Evolutionary conservation across 2,797 vertebrate species (phyloP).

Genomic region (Spinibarbus caldwelli): DNA sequence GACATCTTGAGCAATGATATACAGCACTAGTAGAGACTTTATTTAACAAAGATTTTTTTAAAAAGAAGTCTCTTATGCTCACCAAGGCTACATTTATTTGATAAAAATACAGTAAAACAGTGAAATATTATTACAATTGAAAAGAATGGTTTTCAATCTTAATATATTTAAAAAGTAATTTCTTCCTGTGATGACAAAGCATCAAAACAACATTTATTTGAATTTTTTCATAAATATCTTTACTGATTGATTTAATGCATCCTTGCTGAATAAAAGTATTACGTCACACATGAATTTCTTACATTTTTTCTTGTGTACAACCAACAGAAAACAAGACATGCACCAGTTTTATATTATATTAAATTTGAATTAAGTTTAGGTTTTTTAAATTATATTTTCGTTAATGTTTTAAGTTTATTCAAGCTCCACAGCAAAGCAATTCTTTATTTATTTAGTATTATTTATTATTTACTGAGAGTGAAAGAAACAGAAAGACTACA

Average conservation of each 20-base stretch:
- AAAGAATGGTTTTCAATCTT: neutral
- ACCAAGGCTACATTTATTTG: neutral
- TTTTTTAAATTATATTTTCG: neutral
- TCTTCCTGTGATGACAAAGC: too few species aligned
- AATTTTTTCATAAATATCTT: too few species aligned
- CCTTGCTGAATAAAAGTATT: too few species aligned
- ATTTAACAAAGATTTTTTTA: neutral
- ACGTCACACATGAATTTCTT: neutral
- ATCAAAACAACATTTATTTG: too few species aligned
- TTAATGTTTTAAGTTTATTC: neutral
- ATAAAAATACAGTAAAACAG: neutral
- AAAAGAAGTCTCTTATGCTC: neutral
- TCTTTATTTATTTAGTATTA: neutral
- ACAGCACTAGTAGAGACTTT: neutral
- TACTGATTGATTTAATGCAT: too few species aligned
- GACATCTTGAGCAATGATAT: neutral
- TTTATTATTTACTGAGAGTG: neutral
- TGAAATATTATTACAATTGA: too few species aligned
- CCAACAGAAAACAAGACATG: neutral
- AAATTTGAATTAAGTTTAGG: neutral
- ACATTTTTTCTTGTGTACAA: neutral
- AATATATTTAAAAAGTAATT: too few species aligned
- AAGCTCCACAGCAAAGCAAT: neutral
- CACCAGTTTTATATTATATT: neutral
- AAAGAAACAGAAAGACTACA: neutral